phyloP scores from a whole-genome alignment of 2,113 vertebrate species.

The Psittacula cyanocephala region DNA sequence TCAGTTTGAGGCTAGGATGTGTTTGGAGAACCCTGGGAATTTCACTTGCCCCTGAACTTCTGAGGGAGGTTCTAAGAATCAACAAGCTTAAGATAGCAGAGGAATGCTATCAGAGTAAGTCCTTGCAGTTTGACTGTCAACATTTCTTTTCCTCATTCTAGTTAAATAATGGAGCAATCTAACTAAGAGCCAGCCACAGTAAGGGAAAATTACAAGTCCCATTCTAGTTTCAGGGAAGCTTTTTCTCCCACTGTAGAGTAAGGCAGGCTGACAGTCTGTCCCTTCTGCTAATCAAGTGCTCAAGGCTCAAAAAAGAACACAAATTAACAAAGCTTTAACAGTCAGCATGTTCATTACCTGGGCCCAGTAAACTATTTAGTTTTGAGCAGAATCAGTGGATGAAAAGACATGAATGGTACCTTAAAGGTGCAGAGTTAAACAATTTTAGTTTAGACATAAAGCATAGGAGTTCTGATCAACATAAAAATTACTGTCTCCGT shows the following conservation, averaged over 20 bases:
- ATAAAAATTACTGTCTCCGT: background rate
- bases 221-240: background rate
- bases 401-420: background rate
- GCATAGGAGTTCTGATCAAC: background rate
- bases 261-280: background rate
- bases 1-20: background rate
- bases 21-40: background rate
- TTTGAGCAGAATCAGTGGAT: background rate
- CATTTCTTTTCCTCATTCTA: background rate
- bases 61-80: background rate
- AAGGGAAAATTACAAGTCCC: background rate
- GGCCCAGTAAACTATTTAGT: background rate
- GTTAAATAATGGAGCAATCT: background rate
- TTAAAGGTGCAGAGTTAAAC: background rate
- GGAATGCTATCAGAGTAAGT: background rate
- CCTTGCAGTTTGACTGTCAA: background rate
- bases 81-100: background rate
- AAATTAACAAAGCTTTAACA: background rate
- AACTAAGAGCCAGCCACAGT: background rate
- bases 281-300: background rate
- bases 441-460: background rate
- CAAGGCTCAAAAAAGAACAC: background rate
- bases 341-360: background rate
- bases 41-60: background rate
- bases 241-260: background rate